These are phyloP conservation scores for Periparus ater DNA, from an alignment of 2,797 vertebrate genomes.

Conservation along the genomic window DNA sequence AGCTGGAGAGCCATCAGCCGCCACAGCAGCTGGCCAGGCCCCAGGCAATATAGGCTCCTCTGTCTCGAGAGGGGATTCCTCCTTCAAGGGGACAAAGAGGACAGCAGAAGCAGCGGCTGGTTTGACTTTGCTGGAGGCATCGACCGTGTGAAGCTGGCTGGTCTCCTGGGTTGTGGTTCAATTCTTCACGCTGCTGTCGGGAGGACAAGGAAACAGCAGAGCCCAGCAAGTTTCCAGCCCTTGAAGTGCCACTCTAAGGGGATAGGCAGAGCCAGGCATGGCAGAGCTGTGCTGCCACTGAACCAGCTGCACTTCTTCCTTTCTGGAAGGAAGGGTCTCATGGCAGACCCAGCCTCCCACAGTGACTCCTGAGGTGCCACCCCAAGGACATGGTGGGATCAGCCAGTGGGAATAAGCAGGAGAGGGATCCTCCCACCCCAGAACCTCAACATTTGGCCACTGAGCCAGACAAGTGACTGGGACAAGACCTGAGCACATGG, in stretches of 20 bases:
- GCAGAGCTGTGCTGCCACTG: background rate
- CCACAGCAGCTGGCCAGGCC: constrained; percentile 50
- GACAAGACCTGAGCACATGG: background rate
- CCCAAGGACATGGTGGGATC: background rate
- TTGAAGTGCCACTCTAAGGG: background rate
- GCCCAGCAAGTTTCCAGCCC: constrained; percentile 57
- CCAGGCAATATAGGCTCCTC: constrained; percentile 17
- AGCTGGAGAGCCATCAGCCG: background rate
- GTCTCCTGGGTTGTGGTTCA: constrained; percentile 64
- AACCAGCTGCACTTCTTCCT: fast-evolving
- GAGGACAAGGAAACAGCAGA: constrained; percentile 42
- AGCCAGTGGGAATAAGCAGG: background rate
- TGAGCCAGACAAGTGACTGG: background rate
- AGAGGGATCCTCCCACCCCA: background rate
- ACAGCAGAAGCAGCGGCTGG: background rate
- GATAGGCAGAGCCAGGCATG: background rate
- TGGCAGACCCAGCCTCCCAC: background rate
- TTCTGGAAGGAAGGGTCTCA: background rate
- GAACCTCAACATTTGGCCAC: background rate
- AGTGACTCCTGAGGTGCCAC: background rate
- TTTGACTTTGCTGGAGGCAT: constrained; percentile 71
- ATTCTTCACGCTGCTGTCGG: background rate
- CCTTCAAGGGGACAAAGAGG: constrained; percentile 62
- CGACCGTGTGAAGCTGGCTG: constrained; percentile 2
- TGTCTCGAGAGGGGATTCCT: constrained; percentile 37